A percentile compares a stretch with the other conserved stretches of the same genome.
Evolutionary conservation across 2,888 invertebrate species (phyloP).

Genomic region (Trichacis sp.): DNA sequence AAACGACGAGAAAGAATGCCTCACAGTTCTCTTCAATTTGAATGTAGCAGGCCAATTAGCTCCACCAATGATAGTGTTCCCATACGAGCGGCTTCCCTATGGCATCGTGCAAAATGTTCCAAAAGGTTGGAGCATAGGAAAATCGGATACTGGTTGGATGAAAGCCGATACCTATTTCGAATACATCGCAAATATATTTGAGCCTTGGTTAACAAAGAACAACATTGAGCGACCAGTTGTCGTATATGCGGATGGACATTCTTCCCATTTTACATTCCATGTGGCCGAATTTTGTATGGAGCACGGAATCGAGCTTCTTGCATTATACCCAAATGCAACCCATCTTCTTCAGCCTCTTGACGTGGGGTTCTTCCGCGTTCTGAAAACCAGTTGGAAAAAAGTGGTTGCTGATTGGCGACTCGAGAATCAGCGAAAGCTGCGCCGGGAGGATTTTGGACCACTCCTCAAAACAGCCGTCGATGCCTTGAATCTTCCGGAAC

Average conservation of each 20-base stretch:
- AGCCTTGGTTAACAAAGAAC: conserved; percentile 56
- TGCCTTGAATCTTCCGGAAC: conserved; percentile 9
- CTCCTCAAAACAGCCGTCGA: conserved; percentile 19
- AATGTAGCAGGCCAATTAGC: conserved; percentile 50
- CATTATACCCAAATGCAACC: conserved; percentile 61
- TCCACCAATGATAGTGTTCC: conserved; percentile 52
- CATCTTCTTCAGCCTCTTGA: background rate
- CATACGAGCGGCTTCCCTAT: conserved; percentile 55
- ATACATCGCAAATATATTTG: conserved; percentile 62
- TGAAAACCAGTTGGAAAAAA: conserved; percentile 35
- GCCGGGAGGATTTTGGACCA: conserved; percentile 26
- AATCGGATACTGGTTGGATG: conserved; percentile 68
- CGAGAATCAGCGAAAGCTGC: conserved; percentile 18
- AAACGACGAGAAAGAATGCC: conserved; percentile 27
- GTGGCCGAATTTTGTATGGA: conserved; percentile 61
- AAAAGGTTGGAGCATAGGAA: conserved; percentile 60
- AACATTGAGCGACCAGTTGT: conserved; percentile 58
- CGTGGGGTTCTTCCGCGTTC: background rate
- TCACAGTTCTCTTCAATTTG: conserved; percentile 15
- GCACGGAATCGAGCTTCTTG: conserved; percentile 57
- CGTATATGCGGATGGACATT: conserved; percentile 64
- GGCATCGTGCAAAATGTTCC: conserved; percentile 49
- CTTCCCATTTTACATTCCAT: conserved; percentile 60
- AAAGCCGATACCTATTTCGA: conserved; percentile 62
- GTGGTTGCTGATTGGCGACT: conserved; percentile 25